Conservation (phyloP, 2,797 vertebrate genomes). For the Phalanger gymnotis region DNA sequence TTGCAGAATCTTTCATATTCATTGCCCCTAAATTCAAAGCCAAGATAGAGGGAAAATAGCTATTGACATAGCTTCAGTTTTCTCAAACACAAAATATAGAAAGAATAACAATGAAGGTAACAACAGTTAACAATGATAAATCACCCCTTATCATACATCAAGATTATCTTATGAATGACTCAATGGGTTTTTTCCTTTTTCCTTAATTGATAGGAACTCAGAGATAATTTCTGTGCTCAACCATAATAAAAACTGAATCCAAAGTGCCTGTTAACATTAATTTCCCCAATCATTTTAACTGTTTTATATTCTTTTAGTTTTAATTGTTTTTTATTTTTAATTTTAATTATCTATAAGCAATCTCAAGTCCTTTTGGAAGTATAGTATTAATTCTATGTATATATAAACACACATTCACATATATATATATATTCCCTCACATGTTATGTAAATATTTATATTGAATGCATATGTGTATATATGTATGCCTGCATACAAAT, state of each 20-base stretch:
- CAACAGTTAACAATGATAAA: not conserved
- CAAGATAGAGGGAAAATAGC: not conserved
- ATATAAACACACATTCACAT: too few species aligned
- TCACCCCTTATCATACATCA: not conserved
- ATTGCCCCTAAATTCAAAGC: not conserved
- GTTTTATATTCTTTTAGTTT: not conserved
- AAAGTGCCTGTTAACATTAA: not conserved
- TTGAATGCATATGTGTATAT: not conserved
- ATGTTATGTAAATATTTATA: not conserved
- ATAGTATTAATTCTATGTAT: not conserved
- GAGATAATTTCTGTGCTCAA: not conserved
- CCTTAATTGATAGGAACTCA: not conserved
- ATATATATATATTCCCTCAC: not conserved
- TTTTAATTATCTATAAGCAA: not conserved
- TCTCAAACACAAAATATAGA: not conserved
- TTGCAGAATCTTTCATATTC: not conserved
- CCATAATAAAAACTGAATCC: not conserved
- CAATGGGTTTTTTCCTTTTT: not conserved
- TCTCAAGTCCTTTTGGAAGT: not conserved
- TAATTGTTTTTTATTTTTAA: not conserved
- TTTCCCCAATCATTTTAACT: not conserved
- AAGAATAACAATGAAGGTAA: not conserved
- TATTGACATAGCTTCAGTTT: not conserved
- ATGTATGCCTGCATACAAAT: not conserved
- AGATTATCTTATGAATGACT: not conserved